Percentiles rank a stretch among this genome's conserved stretches.
Evolutionary conservation across 2,113 vertebrate genomes (phyloP).

Genomic region (Pterocles burchelli): DNA sequence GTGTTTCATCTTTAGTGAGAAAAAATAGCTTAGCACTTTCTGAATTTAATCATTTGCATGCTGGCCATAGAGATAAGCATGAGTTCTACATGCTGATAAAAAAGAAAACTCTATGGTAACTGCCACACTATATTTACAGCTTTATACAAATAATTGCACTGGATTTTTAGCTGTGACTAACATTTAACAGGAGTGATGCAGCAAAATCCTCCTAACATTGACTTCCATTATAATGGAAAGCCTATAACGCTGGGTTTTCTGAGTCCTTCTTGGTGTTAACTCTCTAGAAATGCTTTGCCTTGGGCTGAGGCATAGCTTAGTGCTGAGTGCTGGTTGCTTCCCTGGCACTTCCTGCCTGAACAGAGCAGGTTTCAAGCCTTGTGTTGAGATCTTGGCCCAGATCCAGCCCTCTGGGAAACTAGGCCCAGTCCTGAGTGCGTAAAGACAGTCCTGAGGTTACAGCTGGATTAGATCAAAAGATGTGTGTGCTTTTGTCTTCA

Average conservation of each 20-base stretch:
- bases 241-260: not conserved
- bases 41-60: not conserved
- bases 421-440: fast-evolving
- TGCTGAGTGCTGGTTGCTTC: fast-evolving
- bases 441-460: not conserved
- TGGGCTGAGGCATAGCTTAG: not conserved
- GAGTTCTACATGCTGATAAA: not conserved
- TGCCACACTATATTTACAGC: not conserved
- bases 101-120: not conserved
- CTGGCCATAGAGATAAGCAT: constrained; percentile 20
- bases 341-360: not conserved
- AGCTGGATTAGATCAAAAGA: not conserved
- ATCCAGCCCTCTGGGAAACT: not conserved
- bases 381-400: fast-evolving
- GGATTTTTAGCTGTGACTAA: not conserved
- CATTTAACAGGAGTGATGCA: not conserved
- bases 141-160: not conserved
- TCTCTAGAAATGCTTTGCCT: not conserved
- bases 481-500: fast-evolving
- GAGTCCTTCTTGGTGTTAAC: not conserved
- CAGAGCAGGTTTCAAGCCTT: not conserved
- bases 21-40: constrained; percentile 23
- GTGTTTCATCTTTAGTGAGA: not conserved
- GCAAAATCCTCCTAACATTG: not conserved
- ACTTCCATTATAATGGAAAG: not conserved